These are phyloP conservation scores for Elanoides forficatus DNA, from an alignment of 2,113 vertebrate species.

Conservation along the genomic window DNA sequence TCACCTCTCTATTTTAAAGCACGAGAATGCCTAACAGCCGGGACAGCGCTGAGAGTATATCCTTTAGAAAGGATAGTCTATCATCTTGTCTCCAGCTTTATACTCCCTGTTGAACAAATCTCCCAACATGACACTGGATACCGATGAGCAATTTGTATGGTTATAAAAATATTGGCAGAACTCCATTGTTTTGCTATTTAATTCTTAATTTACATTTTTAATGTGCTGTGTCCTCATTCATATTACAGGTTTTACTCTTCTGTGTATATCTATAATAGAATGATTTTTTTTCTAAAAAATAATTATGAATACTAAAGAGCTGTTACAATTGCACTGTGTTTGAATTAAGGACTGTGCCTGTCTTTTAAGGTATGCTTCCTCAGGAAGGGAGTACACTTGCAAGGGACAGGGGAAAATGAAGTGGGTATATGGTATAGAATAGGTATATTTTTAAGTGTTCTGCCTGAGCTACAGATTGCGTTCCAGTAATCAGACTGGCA, in stretches of 20 bases:
- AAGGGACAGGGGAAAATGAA: background rate
- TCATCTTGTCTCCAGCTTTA: constrained; percentile 45
- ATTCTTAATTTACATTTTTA: constrained; percentile 77
- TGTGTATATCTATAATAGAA: constrained; percentile 59
- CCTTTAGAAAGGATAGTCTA: constrained; percentile 15
- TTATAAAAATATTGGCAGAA: constrained; percentile 57
- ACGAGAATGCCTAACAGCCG: background rate
- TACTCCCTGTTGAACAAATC: constrained; percentile 43
- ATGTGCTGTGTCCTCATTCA: constrained; percentile 67
- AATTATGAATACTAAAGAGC: constrained; percentile 51
- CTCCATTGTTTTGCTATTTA: constrained; percentile 74
- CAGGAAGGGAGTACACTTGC: background rate
- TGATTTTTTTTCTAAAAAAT: background rate
- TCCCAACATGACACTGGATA: constrained; percentile 53
- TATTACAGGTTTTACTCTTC: constrained; percentile 58
- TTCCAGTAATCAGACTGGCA: background rate
- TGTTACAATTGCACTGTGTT: constrained; percentile 20
- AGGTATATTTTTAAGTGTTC: background rate
- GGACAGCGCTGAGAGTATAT: background rate
- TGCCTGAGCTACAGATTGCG: background rate
- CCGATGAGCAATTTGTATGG: constrained; percentile 65
- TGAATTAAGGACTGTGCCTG: background rate
- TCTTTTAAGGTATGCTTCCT: background rate
- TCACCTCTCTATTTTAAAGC: constrained; percentile 10
- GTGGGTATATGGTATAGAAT: background rate